Conservation (phyloP, 2,888 invertebrate species). For the Flexamia atlantica region DNA sequence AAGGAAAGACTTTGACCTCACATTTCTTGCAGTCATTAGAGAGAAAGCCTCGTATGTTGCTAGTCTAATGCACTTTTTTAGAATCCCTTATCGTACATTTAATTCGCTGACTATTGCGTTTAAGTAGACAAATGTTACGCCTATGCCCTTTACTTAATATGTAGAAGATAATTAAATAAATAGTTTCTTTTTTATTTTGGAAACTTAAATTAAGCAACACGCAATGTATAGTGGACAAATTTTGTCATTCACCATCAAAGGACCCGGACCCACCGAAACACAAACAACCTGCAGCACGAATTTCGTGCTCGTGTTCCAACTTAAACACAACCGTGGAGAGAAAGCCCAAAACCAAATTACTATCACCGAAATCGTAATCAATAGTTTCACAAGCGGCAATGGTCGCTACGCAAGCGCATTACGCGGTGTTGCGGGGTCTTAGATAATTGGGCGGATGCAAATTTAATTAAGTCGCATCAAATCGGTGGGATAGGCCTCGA, state of each 20-base stretch:
- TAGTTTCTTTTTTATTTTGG: too few relatives aligned
- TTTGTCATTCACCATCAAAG: too few relatives aligned
- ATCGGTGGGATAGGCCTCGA: conserved; percentile 43
- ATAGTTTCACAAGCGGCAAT: conserved; percentile 22
- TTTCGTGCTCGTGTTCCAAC: conserved; percentile 14
- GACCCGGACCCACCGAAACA: background rate
- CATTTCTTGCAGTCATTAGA: background rate
- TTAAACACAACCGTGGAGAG: background rate
- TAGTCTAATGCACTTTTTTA: background rate
- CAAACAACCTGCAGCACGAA: conserved; percentile 1
- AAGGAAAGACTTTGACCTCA: background rate
- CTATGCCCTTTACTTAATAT: too few relatives aligned
- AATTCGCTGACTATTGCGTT: too few relatives aligned
- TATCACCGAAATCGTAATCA: conserved; percentile 27
- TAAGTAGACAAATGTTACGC: too few relatives aligned
- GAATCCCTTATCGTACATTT: too few relatives aligned
- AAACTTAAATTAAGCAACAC: too few relatives aligned
- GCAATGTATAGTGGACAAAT: too few relatives aligned
- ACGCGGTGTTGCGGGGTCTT: conserved; percentile 23
- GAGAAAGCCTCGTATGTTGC: background rate
- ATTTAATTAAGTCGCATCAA: conserved; percentile 55
- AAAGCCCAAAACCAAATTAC: conserved; percentile 11
- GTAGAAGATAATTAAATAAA: too few relatives aligned
- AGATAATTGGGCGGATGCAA: conserved; percentile 51
- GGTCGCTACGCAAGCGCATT: conserved; percentile 26